Conservation (phyloP, 2,797 vertebrate genomes). For the Cynopterus sphinx region DNA sequence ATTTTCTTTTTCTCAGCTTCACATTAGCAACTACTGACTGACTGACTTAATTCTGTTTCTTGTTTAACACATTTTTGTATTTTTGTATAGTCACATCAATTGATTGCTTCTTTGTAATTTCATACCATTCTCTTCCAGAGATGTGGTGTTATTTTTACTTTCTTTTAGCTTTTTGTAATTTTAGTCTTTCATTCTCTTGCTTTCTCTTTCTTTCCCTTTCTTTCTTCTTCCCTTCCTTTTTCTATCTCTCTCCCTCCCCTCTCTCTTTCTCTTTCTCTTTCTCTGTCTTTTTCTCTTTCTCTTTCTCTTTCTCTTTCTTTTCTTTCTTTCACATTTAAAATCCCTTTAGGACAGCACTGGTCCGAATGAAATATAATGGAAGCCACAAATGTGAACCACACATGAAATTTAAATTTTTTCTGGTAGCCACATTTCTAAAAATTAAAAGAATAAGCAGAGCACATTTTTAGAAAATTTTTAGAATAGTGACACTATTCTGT, state of each 20-base stretch:
- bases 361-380: background rate
- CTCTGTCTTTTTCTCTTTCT: too few relatives aligned
- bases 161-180: background rate
- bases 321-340: background rate
- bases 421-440: background rate
- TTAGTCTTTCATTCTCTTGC: background rate
- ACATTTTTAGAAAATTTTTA: background rate
- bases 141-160: background rate
- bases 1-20: constrained; percentile 6
- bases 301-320: background rate
- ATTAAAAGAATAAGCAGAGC: background rate
- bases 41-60: background rate
- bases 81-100: background rate
- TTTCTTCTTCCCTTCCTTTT: background rate
- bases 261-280: background rate
- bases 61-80: background rate
- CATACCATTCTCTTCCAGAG: background rate
- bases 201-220: background rate
- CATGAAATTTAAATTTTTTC: background rate
- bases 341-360: background rate
- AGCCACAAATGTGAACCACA: background rate
- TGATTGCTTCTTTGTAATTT: background rate
- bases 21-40: background rate
- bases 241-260: background rate
- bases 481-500: background rate